Base-by-base conservation (phyloP, 2,888 invertebrate species). In the Eristalis tenax region DNA sequence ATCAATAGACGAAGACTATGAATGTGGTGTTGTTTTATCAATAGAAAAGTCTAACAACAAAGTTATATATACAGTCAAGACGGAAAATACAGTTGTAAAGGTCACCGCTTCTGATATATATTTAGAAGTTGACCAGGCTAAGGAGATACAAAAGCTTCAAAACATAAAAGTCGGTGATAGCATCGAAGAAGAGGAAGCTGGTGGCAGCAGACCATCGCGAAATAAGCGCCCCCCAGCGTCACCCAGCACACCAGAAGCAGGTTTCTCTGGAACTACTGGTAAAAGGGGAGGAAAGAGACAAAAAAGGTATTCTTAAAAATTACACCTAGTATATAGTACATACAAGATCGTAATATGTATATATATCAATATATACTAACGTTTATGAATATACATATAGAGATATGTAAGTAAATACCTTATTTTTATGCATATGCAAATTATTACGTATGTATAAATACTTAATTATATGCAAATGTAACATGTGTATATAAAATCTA, bases 91-190 rank as follows among this genome's bases (percentile, higher is more conserved):
- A 1, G 91, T 94, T 75, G 94, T 94, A 0, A 92, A 93, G 91
- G 94, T 94, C 81, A 94, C 94, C 0, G 94, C 94, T 0, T 94
- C 94, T 80, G 94, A 94, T 90, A 91, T 95, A 6, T 94, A 94
- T 90, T 91, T 95, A 26, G 94, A 94, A 0, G 95, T 94, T 82
- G 94, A 94, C 89, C 94, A 94, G 86, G 94, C 94, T 0, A 92
- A 94, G 22, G 93, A 93, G 0, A 92, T 94, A 65, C 89, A 93
- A 93, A 94, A 94, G 73, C 43, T 88, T n/a, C 88, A 89, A 32
- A 82, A 82, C 40, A 56, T 84, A n/a, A 84, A 84, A 76, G 43
- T 40, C 5, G 66, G 43, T 50, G 87, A 81, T 18, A n/a, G 64
- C 66, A n/a, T 61, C 18, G 88, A 78, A 32, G 87, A 88, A 18